Conservation (phyloP, 2,797 vertebrate species). For the Delichon dasypus region DNA sequence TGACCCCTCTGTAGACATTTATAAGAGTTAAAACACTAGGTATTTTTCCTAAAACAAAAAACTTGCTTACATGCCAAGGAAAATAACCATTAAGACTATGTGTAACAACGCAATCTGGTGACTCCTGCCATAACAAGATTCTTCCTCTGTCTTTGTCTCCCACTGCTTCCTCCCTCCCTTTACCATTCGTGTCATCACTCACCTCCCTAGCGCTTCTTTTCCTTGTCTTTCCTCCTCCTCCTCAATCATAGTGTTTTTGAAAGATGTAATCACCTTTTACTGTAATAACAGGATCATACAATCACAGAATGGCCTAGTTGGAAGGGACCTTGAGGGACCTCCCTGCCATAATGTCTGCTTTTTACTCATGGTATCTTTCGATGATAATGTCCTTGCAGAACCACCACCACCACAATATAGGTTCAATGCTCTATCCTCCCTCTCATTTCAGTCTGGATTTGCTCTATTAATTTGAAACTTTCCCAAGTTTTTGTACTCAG, state of each 20-base stretch:
- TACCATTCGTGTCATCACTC: not conserved
- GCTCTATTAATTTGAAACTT: not conserved
- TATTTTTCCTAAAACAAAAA: conserved; percentile 18
- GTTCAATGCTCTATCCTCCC: not conserved
- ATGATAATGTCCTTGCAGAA: not conserved
- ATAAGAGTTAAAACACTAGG: not conserved
- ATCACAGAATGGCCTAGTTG: not conserved
- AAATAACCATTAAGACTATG: conserved; percentile 17
- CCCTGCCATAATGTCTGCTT: not conserved
- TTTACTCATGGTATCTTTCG: not conserved
- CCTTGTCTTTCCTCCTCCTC: not conserved
- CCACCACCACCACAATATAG: not conserved
- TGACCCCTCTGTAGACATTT: not conserved
- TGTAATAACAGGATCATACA: not conserved
- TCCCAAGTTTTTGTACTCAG: not conserved
- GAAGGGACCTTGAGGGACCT: not conserved
- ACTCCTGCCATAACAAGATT: conserved; percentile 9
- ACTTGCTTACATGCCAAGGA: not conserved
- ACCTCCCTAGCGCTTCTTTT: not conserved
- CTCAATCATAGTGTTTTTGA: not conserved
- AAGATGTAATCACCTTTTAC: not conserved
- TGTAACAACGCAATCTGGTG: conserved; percentile 50
- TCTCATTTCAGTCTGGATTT: not conserved
- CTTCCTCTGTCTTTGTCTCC: not conserved
- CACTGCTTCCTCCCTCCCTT: not conserved